Evolutionary conservation across 1,140 invertebrate species (phyloP), one percentile per base, ranked within the genome.

Genomic region (Calliphora vicina): DNA sequence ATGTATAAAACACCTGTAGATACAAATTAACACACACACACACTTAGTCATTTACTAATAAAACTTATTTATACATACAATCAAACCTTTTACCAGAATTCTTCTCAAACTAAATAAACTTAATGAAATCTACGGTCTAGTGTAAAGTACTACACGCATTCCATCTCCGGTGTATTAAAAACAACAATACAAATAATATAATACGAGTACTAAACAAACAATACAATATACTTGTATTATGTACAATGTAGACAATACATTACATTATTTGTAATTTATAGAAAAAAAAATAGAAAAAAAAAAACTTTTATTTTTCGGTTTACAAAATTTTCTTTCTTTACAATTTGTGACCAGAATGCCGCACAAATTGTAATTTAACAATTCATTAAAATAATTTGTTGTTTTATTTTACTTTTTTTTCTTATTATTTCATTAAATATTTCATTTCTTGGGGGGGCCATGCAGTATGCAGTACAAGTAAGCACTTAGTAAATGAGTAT

Each of bases 1-100:
- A 20, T 78, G 35, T 10, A 43, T 23, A 25, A 43, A 78, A 78
- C 74, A 78, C 74, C 74, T 78, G 74, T 78, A 42, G 73, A 76
- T 76, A 42, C 12, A 67, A 12, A 20, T 20, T 20, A 23, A 61
- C 12, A 61, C 13, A 17, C 12, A 61, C 50, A 1, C 12, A 61
- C 13, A 61, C 12, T 17, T 61, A 17, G 50, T n/a, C 12, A 61
- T 15, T 17, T 17, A 61, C 0, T 17, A 61, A 5, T n/a, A 61
- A 17, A 61, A 5, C 6, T 61, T 61, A n/a, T 17, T 17, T n/a
- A 61, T 17, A 17, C 50, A 17, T 17, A 61, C 50, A 61, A 61
- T 6, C 12, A n/a, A 17, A n/a, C 15, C n/a, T 57, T n/a, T 57
- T 23, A 67, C n/a, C 2, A 12, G 9, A 67, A 67, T 57, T 57